Evolutionary conservation across 2,113 vertebrate genomes (phyloP).

Genomic region (Xenus cinereus): DNA sequence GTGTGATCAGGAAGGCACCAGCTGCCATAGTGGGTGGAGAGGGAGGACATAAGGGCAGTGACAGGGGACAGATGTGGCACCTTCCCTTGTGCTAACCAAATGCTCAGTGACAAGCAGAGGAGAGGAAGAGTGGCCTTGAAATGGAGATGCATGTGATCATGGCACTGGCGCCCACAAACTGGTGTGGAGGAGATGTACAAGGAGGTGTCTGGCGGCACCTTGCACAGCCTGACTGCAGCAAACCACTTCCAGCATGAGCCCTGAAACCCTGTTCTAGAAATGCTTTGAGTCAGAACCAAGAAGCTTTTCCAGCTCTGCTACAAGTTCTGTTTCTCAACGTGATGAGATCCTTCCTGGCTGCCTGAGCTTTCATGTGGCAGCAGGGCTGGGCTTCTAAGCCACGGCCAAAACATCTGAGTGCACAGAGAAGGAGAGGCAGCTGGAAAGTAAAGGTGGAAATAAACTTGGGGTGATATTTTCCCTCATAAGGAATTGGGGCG

Average conservation of each 20-base stretch:
- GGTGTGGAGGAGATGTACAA: background rate
- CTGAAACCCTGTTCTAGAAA: background rate
- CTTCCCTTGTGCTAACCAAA: background rate
- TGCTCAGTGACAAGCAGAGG: background rate
- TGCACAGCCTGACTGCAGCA: background rate
- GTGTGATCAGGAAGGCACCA: background rate
- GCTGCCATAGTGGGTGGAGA: background rate
- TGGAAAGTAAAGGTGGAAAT: constrained; percentile 1
- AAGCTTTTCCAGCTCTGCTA: background rate
- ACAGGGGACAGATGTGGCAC: background rate
- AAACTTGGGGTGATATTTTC: background rate
- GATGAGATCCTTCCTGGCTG: constrained; percentile 14
- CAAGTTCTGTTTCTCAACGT: background rate
- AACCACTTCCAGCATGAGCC: background rate
- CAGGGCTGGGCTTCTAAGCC: background rate
- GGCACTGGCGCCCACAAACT: background rate
- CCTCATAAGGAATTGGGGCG: background rate
- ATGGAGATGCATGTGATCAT: fast-evolving
- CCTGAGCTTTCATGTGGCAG: background rate
- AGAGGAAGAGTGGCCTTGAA: background rate
- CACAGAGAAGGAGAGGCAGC: background rate
- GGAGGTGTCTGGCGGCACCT: background rate
- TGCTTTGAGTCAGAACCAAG: background rate
- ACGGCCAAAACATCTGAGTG: background rate
- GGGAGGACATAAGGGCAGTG: background rate